Conservation (phyloP, 2,888 invertebrate genomes). For the Mesorhabditis belari region DNA sequence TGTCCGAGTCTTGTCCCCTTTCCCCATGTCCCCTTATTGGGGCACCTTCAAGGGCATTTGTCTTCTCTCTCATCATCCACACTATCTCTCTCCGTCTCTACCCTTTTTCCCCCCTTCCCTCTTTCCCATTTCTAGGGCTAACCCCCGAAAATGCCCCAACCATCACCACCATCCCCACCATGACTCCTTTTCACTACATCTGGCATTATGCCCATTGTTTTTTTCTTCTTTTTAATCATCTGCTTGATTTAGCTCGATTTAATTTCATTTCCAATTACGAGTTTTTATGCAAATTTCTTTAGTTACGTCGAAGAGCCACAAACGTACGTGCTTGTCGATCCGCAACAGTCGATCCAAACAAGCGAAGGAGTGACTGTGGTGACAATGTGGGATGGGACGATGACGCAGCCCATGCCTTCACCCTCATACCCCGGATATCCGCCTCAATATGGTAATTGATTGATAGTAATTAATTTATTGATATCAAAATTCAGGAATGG, state of each 20-base stretch:
- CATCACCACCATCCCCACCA: not conserved
- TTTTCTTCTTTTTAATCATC: not conserved
- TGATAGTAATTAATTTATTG: no score
- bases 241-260: not conserved
- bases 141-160: not conserved
- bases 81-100: not conserved
- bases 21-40: not conserved
- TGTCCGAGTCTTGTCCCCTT: not conserved
- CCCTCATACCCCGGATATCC: not conserved
- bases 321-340: not conserved
- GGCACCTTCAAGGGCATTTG: not conserved
- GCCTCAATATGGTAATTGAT: not conserved
- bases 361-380: not conserved
- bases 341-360: not conserved
- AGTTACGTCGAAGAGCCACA: not conserved
- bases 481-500: no score
- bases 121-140: not conserved
- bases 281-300: not conserved
- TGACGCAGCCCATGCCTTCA: not conserved
- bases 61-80: not conserved
- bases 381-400: not conserved
- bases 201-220: not conserved
- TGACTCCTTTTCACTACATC: no score
- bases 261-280: not conserved
- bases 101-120: not conserved